Evolutionary conservation across 2,797 vertebrate species (phyloP).

Genomic region (Cynodonichthys magdalenae): DNA sequence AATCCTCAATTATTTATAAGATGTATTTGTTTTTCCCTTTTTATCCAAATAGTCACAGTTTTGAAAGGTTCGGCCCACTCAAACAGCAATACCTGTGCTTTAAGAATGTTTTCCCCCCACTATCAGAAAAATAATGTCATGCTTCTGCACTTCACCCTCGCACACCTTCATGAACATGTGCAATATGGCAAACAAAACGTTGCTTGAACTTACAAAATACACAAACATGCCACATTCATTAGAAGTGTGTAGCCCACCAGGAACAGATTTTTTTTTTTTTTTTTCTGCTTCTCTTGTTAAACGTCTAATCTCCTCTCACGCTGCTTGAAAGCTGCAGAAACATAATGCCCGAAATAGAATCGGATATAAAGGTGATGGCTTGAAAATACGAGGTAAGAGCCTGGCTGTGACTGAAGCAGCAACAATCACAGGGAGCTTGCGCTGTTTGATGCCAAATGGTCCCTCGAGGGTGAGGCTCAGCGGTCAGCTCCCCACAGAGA

Average conservation of each 20-base stretch:
- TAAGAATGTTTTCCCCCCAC: conserved; percentile 43
- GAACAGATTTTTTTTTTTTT: conserved; percentile 8
- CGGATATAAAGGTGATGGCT: conserved; percentile 68
- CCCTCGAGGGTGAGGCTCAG: conserved; percentile 65
- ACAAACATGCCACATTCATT: conserved; percentile 38
- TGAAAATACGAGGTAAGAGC: conserved; percentile 65
- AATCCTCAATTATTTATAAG: conserved; percentile 35
- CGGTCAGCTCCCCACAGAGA: conserved; percentile 70
- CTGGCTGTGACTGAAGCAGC: conserved; percentile 56
- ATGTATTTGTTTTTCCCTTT: conserved; percentile 25
- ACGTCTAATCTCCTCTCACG: conserved; percentile 48
- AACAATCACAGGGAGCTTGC: conserved; percentile 70
- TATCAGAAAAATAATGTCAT: conserved; percentile 41
- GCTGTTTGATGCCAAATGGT: conserved; percentile 71
- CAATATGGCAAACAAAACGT: conserved; percentile 17
- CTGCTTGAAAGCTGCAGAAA: conserved; percentile 42
- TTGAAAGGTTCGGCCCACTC: too few relatives aligned
- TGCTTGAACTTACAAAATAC: background rate
- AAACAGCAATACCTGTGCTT: conserved; percentile 43
- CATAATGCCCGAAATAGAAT: conserved; percentile 55
- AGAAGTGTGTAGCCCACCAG: conserved; percentile 23
- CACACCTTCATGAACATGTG: conserved; percentile 22
- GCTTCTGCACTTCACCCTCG: conserved; percentile 14
- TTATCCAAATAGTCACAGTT: conserved; percentile 26
- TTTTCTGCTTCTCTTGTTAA: conserved; percentile 33